Percentiles rank a stretch among this genome's conserved stretches.
Conservation (phyloP, 2,888 invertebrate genomes). For the Spisula solida region DNA sequence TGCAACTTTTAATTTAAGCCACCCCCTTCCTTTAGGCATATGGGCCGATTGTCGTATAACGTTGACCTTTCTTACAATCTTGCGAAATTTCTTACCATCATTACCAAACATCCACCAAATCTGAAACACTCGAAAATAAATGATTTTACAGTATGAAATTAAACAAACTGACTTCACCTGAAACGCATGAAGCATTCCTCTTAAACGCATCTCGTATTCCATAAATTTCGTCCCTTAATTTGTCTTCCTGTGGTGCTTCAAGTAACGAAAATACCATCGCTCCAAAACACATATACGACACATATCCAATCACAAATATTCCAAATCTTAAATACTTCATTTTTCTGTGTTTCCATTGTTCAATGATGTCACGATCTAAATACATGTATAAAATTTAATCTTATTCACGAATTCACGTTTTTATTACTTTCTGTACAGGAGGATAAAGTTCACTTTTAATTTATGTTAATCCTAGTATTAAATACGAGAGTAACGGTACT, state of each 20-base stretch:
- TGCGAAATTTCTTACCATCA: no score
- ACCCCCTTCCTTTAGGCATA: no score
- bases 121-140: no score
- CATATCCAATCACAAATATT: constrained; percentile 44
- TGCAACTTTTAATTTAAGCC: no score
- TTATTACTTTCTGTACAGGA: background rate
- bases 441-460: background rate
- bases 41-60: no score
- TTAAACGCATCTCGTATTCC: constrained; percentile 90
- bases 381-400: background rate
- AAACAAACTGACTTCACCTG: constrained; percentile 88
- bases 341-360: constrained; percentile 27
- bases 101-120: no score
- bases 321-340: constrained; percentile 31
- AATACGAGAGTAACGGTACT: no score
- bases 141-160: no score
- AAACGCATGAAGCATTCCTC: constrained; percentile 89
- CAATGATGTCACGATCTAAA: background rate
- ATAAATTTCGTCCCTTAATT: constrained; percentile 86
- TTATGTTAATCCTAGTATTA: background rate
- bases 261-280: constrained; percentile 90
- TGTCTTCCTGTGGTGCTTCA: constrained; percentile 90
- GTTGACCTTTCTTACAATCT: no score
- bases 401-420: background rate
- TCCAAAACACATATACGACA: constrained; percentile 90